These are phyloP conservation scores for Phrixothrix hirtus DNA, from an alignment of 2,888 invertebrate genomes.

Conservation along the genomic window DNA sequence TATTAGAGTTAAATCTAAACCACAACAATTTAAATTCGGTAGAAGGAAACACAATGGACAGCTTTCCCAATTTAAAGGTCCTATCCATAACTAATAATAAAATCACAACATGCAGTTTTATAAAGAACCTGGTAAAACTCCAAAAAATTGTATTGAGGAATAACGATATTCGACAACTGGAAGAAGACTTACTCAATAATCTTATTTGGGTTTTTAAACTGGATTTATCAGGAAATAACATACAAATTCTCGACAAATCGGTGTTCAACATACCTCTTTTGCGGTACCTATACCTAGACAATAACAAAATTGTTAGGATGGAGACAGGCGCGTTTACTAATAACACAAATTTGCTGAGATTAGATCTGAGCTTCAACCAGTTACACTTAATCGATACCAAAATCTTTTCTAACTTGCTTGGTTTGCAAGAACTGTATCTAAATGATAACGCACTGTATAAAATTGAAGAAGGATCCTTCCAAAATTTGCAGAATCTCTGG, in stretches of 20 bases:
- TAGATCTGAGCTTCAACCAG: neutral
- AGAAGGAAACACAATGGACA: neutral
- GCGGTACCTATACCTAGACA: neutral
- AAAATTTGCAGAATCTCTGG: neutral
- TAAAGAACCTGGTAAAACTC: neutral
- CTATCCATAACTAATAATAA: neutral
- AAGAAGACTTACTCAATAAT: neutral
- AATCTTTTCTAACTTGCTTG: neutral
- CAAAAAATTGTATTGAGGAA: neutral
- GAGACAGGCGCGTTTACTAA: neutral
- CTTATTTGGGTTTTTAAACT: neutral
- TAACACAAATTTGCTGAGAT: neutral
- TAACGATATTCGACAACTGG: neutral
- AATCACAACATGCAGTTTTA: neutral
- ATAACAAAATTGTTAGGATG: slow-evolving; percentile 1
- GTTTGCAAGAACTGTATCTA: slow-evolving; percentile 47
- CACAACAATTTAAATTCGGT: neutral
- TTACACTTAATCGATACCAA: neutral
- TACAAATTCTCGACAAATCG: neutral
- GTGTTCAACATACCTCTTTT: neutral
- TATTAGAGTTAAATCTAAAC: neutral
- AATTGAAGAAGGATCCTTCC: slow-evolving; percentile 1
- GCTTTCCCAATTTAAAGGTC: neutral
- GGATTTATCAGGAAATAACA: neutral
- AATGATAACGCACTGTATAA: slow-evolving; percentile 46